Evolutionary conservation across 2,888 invertebrate species (phyloP).

Genomic region (Macaria notata): DNA sequence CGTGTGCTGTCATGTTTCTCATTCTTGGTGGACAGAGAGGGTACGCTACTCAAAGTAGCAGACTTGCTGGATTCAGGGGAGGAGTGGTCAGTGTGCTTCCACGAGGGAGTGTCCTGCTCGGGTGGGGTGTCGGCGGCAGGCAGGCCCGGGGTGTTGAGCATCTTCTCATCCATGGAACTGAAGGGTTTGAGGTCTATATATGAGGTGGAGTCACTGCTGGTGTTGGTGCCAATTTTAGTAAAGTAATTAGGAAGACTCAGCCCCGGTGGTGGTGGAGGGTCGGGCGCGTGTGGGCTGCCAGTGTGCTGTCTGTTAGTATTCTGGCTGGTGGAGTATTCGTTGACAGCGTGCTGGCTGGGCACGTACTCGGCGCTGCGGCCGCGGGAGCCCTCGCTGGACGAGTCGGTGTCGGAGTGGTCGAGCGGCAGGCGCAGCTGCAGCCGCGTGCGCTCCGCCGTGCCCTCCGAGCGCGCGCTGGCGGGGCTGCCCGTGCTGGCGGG

Average conservation of each 20-base stretch:
- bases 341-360: slow-evolving; percentile 61
- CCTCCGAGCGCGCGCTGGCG: slow-evolving; percentile 65
- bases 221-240: slow-evolving; percentile 50
- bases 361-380: slow-evolving; percentile 72
- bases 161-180: slow-evolving; percentile 55
- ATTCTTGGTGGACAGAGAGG: slow-evolving; percentile 44
- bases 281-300: slow-evolving; percentile 7
- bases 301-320: slow-evolving; percentile 23
- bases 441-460: slow-evolving; percentile 74
- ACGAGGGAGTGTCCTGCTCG: no score
- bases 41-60: slow-evolving; percentile 47
- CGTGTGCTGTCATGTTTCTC: slow-evolving; percentile 34
- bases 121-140: slow-evolving; percentile 31
- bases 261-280: slow-evolving; percentile 29
- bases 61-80: slow-evolving; percentile 45
- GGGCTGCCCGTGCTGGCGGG: slow-evolving; percentile 44
- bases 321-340: slow-evolving; percentile 33
- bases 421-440: slow-evolving; percentile 64
- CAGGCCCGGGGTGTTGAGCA: slow-evolving; percentile 59
- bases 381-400: slow-evolving; percentile 69
- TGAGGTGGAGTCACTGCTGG: slow-evolving; percentile 72
- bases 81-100: slow-evolving; percentile 32
- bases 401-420: slow-evolving; percentile 75
- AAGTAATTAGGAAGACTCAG: slow-evolving; percentile 33
- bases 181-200: slow-evolving; percentile 69